Evolutionary conservation across 2,113 vertebrate species (phyloP), one percentile per base, ranked within the genome.

Genomic region (Corydoras maculifer): DNA sequence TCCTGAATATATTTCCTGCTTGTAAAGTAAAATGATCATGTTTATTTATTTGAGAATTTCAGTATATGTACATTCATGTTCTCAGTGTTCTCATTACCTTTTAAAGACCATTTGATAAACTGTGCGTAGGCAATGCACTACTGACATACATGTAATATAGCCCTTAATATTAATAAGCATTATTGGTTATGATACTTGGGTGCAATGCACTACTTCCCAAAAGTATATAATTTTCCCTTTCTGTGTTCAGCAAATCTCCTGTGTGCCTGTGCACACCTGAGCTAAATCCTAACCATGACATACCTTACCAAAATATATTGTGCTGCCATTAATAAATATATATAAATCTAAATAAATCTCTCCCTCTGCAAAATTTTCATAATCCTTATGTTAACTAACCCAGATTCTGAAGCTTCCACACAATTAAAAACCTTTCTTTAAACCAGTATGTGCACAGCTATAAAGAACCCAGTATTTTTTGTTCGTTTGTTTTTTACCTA

Each of bases 131-230:
- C 84, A 88, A 85, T 84, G 85, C 82, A 90, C 83, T 86, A 90
- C 85, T 87, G 83, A 90, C 85, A 86, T 84, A 89, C 86, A 88
- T 85, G 88, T 88, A 85, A 85, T 88, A 86, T 91, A 91, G 90
- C 90, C 90, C 90, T 91, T 91, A 87, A 85, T 90, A 86, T 86
- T 85, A 82, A 85, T 81, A 90, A 88, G 86, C 85, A 50, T 88
- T 87, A 86, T 89, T 87, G 86, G 82, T 87, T 82, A 84, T 82
- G 82, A 25, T 82, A 80, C 35, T 82, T 61, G 74, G 75, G 68
- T 84, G 84, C 83, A 79, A 65, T 62, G 69, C 77, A 66, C 43
- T 65, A 64, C 69, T 49, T 43, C 35, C 35, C 35, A 43, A 43
- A 43, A 43, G 35, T 5, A 43, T 43, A 43, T 43, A 4, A 43